Evolutionary conservation across 1,140 invertebrate species (phyloP).

Genomic region (Drosophila grimshawi): DNA sequence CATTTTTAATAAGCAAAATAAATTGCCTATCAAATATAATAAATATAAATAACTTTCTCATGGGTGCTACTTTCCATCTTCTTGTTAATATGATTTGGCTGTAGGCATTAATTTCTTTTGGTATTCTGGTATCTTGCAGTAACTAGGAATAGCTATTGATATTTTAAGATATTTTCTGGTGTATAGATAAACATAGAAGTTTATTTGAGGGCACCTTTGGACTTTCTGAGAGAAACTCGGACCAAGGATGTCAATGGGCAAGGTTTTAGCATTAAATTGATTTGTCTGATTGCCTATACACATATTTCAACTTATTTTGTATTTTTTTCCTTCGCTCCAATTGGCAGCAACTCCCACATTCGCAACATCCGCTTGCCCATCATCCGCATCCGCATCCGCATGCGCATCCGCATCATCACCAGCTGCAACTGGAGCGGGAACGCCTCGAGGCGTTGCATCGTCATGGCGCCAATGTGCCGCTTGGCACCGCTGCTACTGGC

Average conservation of each 20-base stretch:
- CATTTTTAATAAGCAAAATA: too few relatives aligned
- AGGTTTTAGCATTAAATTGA: too few relatives aligned
- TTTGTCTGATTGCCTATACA: not conserved
- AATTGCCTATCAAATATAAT: too few relatives aligned
- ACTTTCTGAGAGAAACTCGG: too few relatives aligned
- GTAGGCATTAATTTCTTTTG: too few relatives aligned
- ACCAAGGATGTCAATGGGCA: too few relatives aligned
- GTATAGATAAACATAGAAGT: too few relatives aligned
- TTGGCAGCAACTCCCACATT: conserved; percentile 28
- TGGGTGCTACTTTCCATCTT: too few relatives aligned
- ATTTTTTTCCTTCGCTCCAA: not conserved
- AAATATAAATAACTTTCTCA: too few relatives aligned
- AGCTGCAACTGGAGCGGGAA: conserved; percentile 42
- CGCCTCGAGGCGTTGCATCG: conserved; percentile 45
- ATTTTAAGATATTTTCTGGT: not conserved
- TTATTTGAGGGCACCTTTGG: too few relatives aligned
- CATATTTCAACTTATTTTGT: not conserved
- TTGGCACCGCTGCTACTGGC: conserved; percentile 6
- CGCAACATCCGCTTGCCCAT: conserved; percentile 46
- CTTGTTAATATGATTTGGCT: too few relatives aligned
- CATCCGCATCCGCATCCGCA: conserved; percentile 39
- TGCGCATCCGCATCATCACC: conserved; percentile 49
- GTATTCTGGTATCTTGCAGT: not conserved
- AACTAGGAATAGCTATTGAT: not conserved
- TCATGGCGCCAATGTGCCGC: conserved; percentile 30